These are phyloP conservation scores for Potamarius usumacintae DNA, from an alignment of 2,113 vertebrate species.

Conservation along the genomic window DNA sequence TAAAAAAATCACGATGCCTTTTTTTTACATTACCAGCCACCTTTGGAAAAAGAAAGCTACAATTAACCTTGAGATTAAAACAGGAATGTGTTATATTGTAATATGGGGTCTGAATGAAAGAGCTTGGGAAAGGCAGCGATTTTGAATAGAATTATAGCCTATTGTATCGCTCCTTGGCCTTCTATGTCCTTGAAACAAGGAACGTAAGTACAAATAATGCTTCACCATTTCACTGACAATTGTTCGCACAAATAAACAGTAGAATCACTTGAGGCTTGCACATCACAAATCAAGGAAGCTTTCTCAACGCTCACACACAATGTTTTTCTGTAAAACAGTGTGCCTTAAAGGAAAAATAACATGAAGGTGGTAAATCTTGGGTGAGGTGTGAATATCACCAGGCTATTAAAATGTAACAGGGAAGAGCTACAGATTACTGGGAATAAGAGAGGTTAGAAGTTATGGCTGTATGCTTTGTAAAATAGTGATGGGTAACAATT, in stretches of 20 bases:
- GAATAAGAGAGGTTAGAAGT: neutral
- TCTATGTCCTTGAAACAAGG: neutral
- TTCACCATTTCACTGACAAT: neutral
- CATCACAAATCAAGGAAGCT: neutral
- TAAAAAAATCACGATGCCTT: neutral
- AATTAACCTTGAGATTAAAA: constrained; percentile 1
- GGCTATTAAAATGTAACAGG: constrained; percentile 14
- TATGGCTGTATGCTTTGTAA: constrained; percentile 1
- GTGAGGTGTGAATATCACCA: constrained; percentile 25
- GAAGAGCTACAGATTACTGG: neutral
- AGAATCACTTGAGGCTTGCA: neutral
- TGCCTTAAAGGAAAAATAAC: constrained; percentile 8
- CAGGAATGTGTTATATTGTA: neutral
- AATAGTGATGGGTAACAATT: neutral
- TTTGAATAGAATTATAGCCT: neutral
- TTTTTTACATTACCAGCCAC: neutral
- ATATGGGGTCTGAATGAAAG: neutral
- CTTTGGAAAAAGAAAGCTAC: neutral
- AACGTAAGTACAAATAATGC: neutral
- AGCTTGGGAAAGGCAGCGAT: neutral
- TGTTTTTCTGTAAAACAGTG: neutral
- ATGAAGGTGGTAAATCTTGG: constrained; percentile 12
- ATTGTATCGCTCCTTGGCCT: neutral
- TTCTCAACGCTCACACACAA: neutral
- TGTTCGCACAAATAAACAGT: constrained; percentile 34